Percentiles rank a stretch among this genome's conserved stretches.
These are phyloP conservation scores for Odobenus rosmarus DNA, from an alignment of 2,113 vertebrate genomes.

Conservation along the genomic window DNA sequence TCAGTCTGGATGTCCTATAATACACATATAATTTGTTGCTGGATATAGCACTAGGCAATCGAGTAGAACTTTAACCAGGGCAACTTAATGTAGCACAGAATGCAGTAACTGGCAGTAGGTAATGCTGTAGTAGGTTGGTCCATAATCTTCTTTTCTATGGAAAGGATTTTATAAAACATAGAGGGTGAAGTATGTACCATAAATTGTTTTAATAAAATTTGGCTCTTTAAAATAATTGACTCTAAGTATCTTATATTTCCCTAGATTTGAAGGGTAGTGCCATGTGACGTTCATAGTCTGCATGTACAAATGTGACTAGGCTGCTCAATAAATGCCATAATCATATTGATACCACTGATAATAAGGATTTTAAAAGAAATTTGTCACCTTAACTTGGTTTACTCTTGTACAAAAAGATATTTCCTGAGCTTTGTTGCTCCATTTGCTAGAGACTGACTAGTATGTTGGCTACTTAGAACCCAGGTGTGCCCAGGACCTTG, in stretches of 20 bases:
- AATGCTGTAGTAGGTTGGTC: constrained; percentile 70
- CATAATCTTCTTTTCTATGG: constrained; percentile 75
- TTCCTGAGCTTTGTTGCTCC: not conserved
- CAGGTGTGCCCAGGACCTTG: not conserved
- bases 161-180: constrained; percentile 70
- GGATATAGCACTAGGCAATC: constrained; percentile 60
- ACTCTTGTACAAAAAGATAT: not conserved
- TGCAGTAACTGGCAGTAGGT: not conserved
- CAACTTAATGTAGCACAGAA: not conserved
- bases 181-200: not conserved
- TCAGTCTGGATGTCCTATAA: constrained; percentile 75
- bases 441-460: not conserved
- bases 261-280: not conserved
- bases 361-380: not conserved
- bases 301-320: not conserved
- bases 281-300: not conserved
- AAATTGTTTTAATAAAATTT: constrained; percentile 30
- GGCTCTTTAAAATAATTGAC: constrained; percentile 26
- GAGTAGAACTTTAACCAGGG: not conserved
- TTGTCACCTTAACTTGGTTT: not conserved
- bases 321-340: not conserved
- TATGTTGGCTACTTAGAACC: not conserved
- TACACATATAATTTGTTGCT: constrained; percentile 76
- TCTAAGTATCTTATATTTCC: not conserved
- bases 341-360: not conserved